A percentile compares a stretch with the other conserved stretches of the same genome.
Conservation (phyloP, 2,113 vertebrate genomes). For the Ictidomys tridecemlineatus region DNA sequence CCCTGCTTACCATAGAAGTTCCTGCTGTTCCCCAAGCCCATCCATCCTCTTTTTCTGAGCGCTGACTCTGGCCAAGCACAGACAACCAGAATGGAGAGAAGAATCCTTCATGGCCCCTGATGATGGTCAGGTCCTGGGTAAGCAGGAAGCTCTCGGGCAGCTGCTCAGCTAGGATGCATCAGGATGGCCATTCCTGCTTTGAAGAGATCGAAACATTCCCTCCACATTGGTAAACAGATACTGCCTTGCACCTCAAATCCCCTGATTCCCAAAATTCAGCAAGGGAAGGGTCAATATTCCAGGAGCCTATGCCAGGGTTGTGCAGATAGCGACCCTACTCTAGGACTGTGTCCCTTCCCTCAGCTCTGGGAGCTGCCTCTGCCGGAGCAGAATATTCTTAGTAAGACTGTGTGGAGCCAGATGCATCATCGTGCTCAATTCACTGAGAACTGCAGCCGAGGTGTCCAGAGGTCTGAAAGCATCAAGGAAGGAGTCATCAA, state of each 20-base stretch:
- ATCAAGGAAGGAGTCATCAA: not conserved
- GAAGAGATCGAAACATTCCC: not conserved
- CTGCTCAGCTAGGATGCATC: not conserved
- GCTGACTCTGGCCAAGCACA: not conserved
- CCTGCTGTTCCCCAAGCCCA: accelerated
- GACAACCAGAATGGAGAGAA: not conserved
- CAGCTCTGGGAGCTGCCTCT: not conserved
- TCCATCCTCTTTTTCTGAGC: not conserved
- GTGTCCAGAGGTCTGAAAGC: not conserved
- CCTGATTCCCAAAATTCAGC: not conserved
- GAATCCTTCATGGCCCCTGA: not conserved
- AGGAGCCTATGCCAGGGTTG: not conserved
- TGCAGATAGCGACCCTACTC: not conserved
- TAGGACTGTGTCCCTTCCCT: not conserved
- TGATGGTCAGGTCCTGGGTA: not conserved
- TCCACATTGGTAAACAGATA: not conserved
- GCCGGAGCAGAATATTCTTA: not conserved
- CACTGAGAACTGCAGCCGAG: not conserved
- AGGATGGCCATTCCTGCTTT: not conserved
- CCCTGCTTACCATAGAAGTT: not conserved
- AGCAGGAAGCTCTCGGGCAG: accelerated
- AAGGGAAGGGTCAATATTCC: not conserved
- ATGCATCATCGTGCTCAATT: too few species aligned
- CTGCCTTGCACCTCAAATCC: not conserved
- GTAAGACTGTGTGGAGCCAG: not conserved